Base-by-base conservation (phyloP, 2,888 invertebrate genomes). In the Osmoderma eremita region DNA sequence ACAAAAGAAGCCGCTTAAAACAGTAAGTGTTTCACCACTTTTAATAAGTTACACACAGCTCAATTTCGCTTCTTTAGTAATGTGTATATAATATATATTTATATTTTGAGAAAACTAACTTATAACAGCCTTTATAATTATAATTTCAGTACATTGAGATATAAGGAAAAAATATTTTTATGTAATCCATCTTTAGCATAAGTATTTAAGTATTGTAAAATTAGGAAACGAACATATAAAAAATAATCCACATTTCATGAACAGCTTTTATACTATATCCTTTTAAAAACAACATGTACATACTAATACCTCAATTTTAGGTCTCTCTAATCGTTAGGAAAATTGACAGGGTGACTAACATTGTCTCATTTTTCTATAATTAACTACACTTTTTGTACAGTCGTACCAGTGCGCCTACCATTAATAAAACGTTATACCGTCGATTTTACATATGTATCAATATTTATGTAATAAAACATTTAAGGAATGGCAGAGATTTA, bases 361-460 rank as follows among this genome's bases (percentile, higher is more conserved):
- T 13, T 53, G 15, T 24, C n/a, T 30, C 15, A 18, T 30, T 53
- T 53, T 17, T 15, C 53, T 50, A 50, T 24, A 22, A 50, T 30
- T 10, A 30, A n/a, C 50, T 53, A 53, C 53, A 38, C 13, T 30
- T 1, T 3, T 36, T 36, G 15, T 53, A 36, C n/a, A 36, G 36
- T 38, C 30, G 17, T 30, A 30, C 30, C 36, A 38, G 13, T 53
- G 53, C 53, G 18, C 36, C 53, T 53, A 53, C 30, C 18, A 15
- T 53, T 38, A 53, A 53, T 53, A 36, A 18, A 30, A 18, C 17
- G n/a, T 22, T 8, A 36, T 36, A 36, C 36, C 36, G 4, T 53
- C 18, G 13, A 30, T 53, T 30, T 53, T 38, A 38, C 53, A 53
- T 53, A 53, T 53, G 53, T 53, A 53, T 53, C 53, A 53, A 53